These are phyloP conservation scores for Apantesis nais DNA, from an alignment of 2,888 invertebrate species.

Conservation along the genomic window DNA sequence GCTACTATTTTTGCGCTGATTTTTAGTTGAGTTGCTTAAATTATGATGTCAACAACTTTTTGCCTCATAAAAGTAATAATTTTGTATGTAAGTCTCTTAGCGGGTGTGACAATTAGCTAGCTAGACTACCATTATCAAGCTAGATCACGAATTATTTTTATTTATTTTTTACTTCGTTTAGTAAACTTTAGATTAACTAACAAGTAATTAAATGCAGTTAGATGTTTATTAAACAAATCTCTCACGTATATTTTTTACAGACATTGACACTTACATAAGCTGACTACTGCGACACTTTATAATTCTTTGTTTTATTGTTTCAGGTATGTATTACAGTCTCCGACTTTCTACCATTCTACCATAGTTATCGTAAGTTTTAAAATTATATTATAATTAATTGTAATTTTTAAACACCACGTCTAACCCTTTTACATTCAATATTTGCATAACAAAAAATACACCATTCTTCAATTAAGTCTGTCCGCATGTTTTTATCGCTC, in stretches of 20 bases:
- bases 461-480: background rate
- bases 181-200: background rate
- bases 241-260: background rate
- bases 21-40: background rate
- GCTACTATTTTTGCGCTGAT: background rate
- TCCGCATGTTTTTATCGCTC: background rate
- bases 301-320: constrained; percentile 16
- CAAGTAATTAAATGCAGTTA: background rate
- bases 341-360: background rate
- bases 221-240: background rate
- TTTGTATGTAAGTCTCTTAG: background rate
- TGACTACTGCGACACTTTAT: constrained; percentile 2
- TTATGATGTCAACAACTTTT: background rate
- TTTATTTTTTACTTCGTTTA: background rate
- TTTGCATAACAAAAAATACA: background rate
- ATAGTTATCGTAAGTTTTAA: background rate
- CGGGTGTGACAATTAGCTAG: too few species aligned
- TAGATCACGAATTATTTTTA: background rate
- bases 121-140: background rate
- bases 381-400: background rate
- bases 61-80: background rate
- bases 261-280: too few species aligned
- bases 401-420: background rate
- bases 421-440: background rate
- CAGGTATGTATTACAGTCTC: constrained; percentile 18